Conservation (phyloP, 2,888 invertebrate genomes). For the Anthophora plumipes region DNA sequence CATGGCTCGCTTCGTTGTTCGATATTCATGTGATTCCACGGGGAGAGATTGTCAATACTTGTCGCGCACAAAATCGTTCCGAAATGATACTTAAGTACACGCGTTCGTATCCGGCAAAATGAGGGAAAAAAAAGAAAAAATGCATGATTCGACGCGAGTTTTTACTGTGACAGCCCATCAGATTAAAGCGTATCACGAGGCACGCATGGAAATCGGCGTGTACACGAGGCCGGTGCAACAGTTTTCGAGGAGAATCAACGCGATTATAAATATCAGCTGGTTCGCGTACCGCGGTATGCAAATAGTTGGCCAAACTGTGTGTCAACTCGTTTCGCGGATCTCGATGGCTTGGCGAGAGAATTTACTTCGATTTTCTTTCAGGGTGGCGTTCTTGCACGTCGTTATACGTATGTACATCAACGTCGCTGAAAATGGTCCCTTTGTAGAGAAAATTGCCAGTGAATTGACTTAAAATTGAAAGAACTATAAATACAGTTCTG, state of each 20-base stretch:
- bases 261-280: constrained; percentile 35
- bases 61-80: neutral
- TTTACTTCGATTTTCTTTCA: neutral
- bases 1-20: neutral
- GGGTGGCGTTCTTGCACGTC: neutral
- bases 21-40: neutral
- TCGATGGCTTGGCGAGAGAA: neutral
- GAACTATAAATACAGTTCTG: constrained; percentile 1
- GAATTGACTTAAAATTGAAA: neutral
- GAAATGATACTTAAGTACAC: neutral
- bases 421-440: neutral
- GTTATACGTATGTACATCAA: neutral
- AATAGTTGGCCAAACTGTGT: constrained; percentile 8
- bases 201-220: constrained; percentile 24
- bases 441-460: neutral
- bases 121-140: neutral
- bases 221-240: neutral
- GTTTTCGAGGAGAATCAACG: constrained; percentile 18
- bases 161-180: constrained; percentile 28
- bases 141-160: constrained; percentile 5
- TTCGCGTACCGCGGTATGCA: neutral
- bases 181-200: constrained; percentile 35
- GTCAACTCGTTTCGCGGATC: neutral
- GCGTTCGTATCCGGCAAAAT: neutral
- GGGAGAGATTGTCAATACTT: constrained; percentile 3